These are phyloP conservation scores for Acromyrmex echinatior DNA, from an alignment of 1,140 invertebrate genomes.

Conservation along the genomic window DNA sequence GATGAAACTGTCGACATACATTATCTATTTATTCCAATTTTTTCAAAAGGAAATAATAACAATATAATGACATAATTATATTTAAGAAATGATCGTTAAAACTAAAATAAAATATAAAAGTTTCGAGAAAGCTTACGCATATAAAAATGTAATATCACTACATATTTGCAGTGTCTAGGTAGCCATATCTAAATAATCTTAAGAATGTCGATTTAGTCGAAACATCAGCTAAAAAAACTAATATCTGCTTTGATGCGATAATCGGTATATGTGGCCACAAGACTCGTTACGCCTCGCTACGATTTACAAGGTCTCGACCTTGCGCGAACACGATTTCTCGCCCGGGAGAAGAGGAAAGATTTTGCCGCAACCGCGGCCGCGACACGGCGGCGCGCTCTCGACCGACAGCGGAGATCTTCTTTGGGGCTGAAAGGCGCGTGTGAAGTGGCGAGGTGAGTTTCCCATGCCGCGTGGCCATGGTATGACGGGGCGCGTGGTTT, in stretches of 20 bases:
- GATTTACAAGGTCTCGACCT: conserved; percentile 71
- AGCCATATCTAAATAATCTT: not conserved
- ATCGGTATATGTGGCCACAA: conserved; percentile 35
- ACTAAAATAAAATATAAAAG: not conserved
- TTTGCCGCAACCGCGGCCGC: conserved; percentile 1
- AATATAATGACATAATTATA: not conserved
- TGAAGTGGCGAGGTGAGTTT: conserved; percentile 71
- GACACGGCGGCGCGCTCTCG: conserved; percentile 32
- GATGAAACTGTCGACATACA: not conserved
- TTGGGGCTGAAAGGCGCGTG: conserved; percentile 65
- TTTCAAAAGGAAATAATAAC: not conserved
- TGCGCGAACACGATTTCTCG: conserved; percentile 58
- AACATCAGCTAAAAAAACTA: conserved; percentile 15
- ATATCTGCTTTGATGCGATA: conserved; percentile 36
- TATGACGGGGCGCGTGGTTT: conserved; percentile 71
- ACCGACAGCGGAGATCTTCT: conserved; percentile 65
- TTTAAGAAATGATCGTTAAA: not conserved
- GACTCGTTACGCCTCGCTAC: conserved; percentile 46
- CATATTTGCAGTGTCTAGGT: not conserved
- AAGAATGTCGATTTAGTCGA: not conserved
- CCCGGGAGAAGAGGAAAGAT: conserved; percentile 27
- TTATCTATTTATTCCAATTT: not conserved
- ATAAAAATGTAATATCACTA: not conserved
- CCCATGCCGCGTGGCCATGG: conserved; percentile 58
- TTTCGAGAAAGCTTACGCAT: too few relatives aligned